Evolutionary conservation across 2,113 vertebrate genomes (phyloP).

Genomic region (Nothocercus nigrocapillus): DNA sequence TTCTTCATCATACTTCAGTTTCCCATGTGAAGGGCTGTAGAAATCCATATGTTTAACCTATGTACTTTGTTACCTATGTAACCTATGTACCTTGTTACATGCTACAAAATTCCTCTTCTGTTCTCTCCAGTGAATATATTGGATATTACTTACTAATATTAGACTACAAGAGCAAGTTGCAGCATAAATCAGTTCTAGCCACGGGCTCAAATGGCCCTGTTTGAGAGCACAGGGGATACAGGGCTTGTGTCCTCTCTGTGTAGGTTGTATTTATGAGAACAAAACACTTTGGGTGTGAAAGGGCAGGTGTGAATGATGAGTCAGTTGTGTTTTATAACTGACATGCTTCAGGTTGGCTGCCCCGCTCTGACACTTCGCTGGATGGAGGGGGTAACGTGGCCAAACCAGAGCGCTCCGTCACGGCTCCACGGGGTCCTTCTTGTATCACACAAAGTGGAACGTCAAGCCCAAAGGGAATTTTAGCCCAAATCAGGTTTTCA

Average conservation of each 20-base stretch:
- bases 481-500: slow-evolving; percentile 5
- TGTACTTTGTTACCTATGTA: too few species aligned
- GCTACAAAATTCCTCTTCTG: background rate
- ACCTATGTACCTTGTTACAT: background rate
- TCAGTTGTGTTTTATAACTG: background rate
- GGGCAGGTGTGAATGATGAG: background rate
- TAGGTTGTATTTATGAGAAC: background rate
- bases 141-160: background rate
- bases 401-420: slow-evolving; percentile 15
- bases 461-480: slow-evolving; percentile 28
- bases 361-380: background rate
- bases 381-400: background rate
- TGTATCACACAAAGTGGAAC: background rate
- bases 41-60: background rate
- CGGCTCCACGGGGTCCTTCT: background rate
- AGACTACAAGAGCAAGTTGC: background rate
- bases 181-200: background rate
- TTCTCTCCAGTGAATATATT: background rate
- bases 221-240: background rate
- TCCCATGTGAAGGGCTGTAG: background rate
- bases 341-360: slow-evolving; percentile 9
- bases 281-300: slow-evolving; percentile 4
- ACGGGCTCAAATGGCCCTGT: background rate
- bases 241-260: background rate
- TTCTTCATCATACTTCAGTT: background rate